Evolutionary conservation across 2,113 vertebrate species (phyloP).

Genomic region (Sigmodon hispidus): DNA sequence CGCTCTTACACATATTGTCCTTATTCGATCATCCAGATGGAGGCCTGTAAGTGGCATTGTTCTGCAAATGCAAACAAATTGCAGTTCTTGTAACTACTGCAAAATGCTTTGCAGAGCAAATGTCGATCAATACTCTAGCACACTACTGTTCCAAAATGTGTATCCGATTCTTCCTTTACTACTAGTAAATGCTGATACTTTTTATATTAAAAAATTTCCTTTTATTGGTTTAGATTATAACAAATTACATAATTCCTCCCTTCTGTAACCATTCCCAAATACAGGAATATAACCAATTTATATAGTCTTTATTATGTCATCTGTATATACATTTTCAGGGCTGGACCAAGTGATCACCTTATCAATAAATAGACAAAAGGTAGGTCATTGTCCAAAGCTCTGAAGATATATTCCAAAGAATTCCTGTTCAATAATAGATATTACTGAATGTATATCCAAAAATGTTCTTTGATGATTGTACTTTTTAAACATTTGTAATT

Average conservation of each 20-base stretch:
- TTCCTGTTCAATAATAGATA: slow-evolving; percentile 40
- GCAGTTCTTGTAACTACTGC: slow-evolving; percentile 1
- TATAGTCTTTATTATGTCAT: neutral
- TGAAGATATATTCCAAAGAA: slow-evolving; percentile 37
- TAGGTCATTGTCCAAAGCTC: slow-evolving; percentile 70
- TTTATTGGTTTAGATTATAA: neutral
- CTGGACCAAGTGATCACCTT: slow-evolving; percentile 52
- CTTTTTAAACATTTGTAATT: neutral
- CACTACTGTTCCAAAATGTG: neutral
- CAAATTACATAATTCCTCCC: neutral
- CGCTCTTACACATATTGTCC: neutral
- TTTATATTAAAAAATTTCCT: neutral
- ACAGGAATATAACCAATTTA: neutral
- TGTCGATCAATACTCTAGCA: neutral
- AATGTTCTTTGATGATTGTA: slow-evolving; percentile 54
- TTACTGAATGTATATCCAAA: slow-evolving; percentile 19
- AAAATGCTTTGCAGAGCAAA: slow-evolving; percentile 1
- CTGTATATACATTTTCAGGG: neutral
- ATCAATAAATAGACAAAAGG: slow-evolving; percentile 50
- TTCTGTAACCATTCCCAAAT: neutral
- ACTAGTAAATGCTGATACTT: neutral
- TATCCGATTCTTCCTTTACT: neutral
- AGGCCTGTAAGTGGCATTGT: neutral
- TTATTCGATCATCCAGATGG: neutral
- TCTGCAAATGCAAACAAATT: slow-evolving; percentile 28